Evolutionary conservation across 2,797 vertebrate species (phyloP).

Genomic region (Oryzias sinensis): DNA sequence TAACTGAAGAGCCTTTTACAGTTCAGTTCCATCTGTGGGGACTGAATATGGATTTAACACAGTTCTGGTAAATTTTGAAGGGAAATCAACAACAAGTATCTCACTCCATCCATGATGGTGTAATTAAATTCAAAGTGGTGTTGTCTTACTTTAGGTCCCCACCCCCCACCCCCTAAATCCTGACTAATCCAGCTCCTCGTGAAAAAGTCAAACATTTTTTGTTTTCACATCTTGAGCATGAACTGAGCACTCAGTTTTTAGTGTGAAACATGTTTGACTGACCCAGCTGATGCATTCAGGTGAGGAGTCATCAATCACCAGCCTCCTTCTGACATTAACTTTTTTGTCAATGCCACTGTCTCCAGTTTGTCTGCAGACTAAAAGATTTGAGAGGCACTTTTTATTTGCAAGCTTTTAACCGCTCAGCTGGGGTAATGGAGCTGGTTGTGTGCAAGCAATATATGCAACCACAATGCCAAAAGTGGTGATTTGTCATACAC

Average conservation of each 20-base stretch:
- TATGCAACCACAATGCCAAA: constrained; percentile 83
- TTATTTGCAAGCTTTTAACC: constrained; percentile 80
- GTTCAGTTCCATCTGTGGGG: constrained; percentile 45
- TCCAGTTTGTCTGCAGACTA: constrained; percentile 82
- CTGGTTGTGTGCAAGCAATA: constrained; percentile 78
- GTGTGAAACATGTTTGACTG: constrained; percentile 38
- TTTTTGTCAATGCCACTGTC: constrained; percentile 82
- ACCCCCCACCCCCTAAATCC: too few species aligned
- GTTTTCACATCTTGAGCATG: constrained; percentile 18
- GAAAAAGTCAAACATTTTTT: constrained; percentile 39
- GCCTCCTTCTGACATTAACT: constrained; percentile 78
- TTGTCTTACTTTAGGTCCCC: too few species aligned
- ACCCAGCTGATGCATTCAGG: constrained; percentile 69
- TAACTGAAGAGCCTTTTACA: constrained; percentile 59
- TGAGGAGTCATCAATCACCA: constrained; percentile 76
- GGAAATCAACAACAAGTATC: constrained; percentile 24
- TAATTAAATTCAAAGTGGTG: too few species aligned
- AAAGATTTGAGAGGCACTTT: constrained; percentile 81
- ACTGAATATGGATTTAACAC: constrained; percentile 38
- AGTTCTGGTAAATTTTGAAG: constrained; percentile 29
- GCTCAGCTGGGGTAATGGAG: constrained; percentile 81
- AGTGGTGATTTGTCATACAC: constrained; percentile 84
- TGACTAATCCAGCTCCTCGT: constrained; percentile 7
- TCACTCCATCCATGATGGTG: too few species aligned
- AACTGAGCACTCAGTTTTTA: constrained; percentile 28